Conservation (phyloP, 2,113 vertebrate genomes). For the Castor canadensis region DNA sequence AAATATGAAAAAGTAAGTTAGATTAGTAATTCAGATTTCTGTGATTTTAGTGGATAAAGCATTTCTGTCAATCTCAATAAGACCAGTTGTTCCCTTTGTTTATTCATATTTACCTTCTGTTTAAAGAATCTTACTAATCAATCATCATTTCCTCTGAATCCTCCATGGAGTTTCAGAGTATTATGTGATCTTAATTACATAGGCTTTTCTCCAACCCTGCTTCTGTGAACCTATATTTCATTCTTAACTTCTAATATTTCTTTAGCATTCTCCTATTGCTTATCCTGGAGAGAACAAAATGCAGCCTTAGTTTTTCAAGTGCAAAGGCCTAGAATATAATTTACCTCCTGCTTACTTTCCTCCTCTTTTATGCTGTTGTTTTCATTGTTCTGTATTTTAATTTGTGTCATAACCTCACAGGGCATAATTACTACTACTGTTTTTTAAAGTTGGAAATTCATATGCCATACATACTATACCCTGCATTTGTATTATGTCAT, state of each 20-base stretch:
- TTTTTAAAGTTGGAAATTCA: not conserved
- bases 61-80: not conserved
- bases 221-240: not conserved
- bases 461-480: not conserved
- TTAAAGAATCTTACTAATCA: constrained; percentile 18
- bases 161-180: not conserved
- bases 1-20: not conserved
- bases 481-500: constrained; percentile 6
- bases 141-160: not conserved
- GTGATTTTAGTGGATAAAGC: not conserved
- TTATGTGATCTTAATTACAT: not conserved
- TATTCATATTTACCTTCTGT: not conserved
- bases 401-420: not conserved
- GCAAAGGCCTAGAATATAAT: not conserved
- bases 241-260: not conserved
- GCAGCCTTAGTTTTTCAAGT: not conserved
- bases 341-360: not conserved
- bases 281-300: not conserved
- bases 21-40: constrained; percentile 12
- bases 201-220: not conserved
- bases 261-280: not conserved
- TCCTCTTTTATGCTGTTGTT: not conserved
- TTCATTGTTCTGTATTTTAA: not conserved
- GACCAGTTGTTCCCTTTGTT: not conserved
- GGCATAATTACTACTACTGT: not conserved